Percentiles rank a stretch among this genome's conserved stretches.
Conservation (phyloP, 2,113 vertebrate species). For the Peromyscus maniculatus region DNA sequence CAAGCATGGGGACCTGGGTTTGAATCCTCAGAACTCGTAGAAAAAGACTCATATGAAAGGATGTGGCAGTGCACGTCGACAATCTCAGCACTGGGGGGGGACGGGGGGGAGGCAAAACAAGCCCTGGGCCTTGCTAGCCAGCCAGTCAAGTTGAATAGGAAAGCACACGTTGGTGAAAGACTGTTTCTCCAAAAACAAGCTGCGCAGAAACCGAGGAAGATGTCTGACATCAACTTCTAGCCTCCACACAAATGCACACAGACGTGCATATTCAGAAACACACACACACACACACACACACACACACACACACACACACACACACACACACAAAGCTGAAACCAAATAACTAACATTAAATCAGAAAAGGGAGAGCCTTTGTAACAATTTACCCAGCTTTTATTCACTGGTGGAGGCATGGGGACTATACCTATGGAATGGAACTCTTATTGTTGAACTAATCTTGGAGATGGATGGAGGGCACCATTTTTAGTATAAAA, state of each 20-base stretch:
- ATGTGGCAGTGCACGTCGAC: background rate
- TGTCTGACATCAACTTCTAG: background rate
- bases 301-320: background rate
- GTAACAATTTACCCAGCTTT: background rate
- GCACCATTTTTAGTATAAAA: constrained; percentile 58
- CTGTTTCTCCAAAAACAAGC: background rate
- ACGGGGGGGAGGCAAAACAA: background rate
- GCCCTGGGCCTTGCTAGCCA: too few relatives aligned
- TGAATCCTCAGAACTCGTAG: background rate
- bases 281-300: background rate
- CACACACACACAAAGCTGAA: background rate
- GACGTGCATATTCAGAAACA: background rate
- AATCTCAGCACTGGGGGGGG: background rate
- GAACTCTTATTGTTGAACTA: background rate
- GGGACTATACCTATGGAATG: background rate
- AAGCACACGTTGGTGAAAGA: background rate
- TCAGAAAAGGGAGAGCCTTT: constrained; percentile 1
- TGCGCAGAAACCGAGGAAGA: too few relatives aligned
- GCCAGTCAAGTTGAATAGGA: background rate
- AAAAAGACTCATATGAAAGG: background rate
- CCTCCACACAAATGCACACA: background rate
- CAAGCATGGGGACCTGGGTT: background rate
- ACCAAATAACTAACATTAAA: background rate
- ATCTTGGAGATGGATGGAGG: background rate
- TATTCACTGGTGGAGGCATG: background rate